These are phyloP conservation scores for Pseudotriccus pelzelni DNA, from an alignment of 2,797 vertebrate genomes.

Conservation along the genomic window DNA sequence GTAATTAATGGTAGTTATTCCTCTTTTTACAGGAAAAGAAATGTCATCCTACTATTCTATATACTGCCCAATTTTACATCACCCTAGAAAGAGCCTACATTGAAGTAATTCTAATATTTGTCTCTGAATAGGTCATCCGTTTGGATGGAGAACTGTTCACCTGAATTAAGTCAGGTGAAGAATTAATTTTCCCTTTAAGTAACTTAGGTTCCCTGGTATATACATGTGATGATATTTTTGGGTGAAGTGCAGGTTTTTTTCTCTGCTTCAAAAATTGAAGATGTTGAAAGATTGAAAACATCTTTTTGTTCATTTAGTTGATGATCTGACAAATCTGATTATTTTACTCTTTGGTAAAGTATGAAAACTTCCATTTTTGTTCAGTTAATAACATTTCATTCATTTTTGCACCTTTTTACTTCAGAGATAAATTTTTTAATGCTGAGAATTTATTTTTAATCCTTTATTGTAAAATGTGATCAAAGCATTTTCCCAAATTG, in stretches of 20 bases:
- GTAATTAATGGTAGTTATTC: not conserved
- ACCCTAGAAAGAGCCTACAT: not conserved
- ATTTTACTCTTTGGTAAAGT: not conserved
- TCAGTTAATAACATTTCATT: not conserved
- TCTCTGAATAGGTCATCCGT: not conserved
- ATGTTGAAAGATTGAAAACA: rapidly evolving
- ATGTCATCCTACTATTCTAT: not conserved
- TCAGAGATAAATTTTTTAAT: not conserved
- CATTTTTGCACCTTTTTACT: not conserved
- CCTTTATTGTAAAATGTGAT: not conserved
- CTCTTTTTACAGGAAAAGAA: not conserved
- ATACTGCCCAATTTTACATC: not conserved
- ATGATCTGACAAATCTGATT: not conserved
- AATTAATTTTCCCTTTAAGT: not conserved
- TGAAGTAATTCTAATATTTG: not conserved
- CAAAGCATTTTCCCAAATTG: not conserved
- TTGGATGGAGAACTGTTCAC: not conserved
- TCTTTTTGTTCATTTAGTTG: not conserved
- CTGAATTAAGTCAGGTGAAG: not conserved
- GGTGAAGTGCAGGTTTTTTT: not conserved
- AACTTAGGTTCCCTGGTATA: not conserved
- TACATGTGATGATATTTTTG: not conserved
- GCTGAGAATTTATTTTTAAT: not conserved
- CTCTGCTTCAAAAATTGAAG: not conserved
- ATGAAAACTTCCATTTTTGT: not conserved